Conservation (phyloP, 2,888 invertebrate species). For the Lacanobia oleracea region DNA sequence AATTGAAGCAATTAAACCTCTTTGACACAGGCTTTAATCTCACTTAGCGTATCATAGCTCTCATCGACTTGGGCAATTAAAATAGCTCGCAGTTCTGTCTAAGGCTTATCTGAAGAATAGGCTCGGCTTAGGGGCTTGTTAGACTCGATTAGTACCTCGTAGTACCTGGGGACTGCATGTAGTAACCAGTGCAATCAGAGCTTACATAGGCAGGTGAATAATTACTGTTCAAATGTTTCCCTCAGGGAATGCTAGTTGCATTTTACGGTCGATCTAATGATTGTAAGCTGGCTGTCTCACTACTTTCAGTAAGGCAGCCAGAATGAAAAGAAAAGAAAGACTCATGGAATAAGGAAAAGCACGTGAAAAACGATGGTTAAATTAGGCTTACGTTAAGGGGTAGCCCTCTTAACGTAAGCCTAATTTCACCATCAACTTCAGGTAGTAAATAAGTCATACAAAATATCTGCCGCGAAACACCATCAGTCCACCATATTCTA, state of each 20-base stretch:
- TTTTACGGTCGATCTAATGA: background rate
- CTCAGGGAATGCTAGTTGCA: background rate
- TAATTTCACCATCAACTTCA: too few relatives aligned
- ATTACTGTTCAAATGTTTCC: slow-evolving; percentile 1
- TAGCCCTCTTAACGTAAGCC: too few relatives aligned
- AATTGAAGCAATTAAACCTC: slow-evolving; percentile 39
- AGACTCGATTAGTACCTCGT: slow-evolving; percentile 28
- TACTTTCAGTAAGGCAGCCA: too few relatives aligned
- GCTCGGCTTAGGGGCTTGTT: slow-evolving; percentile 34
- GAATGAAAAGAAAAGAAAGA: too few relatives aligned
- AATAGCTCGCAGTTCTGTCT: slow-evolving; percentile 43
- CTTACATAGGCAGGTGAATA: slow-evolving; percentile 11
- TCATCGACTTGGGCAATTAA: slow-evolving; percentile 43
- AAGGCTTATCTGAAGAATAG: slow-evolving; percentile 47
- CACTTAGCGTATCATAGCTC: slow-evolving; percentile 29
- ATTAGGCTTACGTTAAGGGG: background rate
- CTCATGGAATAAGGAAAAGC: background rate
- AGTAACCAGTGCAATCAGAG: slow-evolving; percentile 17
- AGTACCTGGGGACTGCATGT: slow-evolving; percentile 6
- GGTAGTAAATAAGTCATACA: too few relatives aligned
- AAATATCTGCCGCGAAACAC: too few relatives aligned
- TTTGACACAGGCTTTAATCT: slow-evolving; percentile 18
- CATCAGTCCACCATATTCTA: too few relatives aligned
- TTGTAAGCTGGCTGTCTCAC: background rate
- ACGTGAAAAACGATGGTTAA: background rate